These are phyloP conservation scores for Xenopus laevis DNA, from an alignment of 2,113 vertebrate genomes.

Conservation along the genomic window DNA sequence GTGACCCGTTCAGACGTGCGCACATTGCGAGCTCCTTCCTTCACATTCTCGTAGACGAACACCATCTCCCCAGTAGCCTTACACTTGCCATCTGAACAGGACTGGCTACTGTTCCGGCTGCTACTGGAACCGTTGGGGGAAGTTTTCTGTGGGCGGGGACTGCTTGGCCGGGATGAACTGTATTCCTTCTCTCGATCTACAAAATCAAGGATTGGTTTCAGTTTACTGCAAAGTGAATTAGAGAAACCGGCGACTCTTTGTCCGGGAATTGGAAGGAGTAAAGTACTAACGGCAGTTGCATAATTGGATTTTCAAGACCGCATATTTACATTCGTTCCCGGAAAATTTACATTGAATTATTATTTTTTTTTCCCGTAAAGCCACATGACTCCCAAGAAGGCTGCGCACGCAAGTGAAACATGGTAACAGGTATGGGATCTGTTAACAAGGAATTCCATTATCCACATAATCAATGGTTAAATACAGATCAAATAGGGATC, in stretches of 20 bases:
- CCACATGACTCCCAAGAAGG: no score
- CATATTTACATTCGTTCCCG: conserved; percentile 3
- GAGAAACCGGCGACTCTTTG: neutral
- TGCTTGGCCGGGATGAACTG: conserved; percentile 83
- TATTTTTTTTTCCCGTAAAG: no score
- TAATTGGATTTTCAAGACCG: neutral
- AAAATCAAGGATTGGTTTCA: neutral
- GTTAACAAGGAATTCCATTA: no score
- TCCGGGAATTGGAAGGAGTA: neutral
- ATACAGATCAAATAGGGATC: no score
- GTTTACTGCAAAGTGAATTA: neutral
- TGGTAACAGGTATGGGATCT: no score
- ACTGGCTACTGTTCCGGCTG: conserved; percentile 90
- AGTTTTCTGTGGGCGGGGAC: conserved; percentile 86
- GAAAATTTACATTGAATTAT: neutral
- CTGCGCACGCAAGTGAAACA: no score
- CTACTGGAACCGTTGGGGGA: conserved; percentile 84
- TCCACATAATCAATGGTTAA: no score
- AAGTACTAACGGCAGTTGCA: neutral
- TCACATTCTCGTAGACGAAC: conserved; percentile 91
- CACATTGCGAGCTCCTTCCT: conserved; percentile 83
- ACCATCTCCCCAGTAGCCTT: conserved; percentile 89
- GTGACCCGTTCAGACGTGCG: conserved; percentile 90
- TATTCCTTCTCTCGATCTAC: conserved; percentile 89
- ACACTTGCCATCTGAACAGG: conserved; percentile 85